Conservation (phyloP, 2,888 invertebrate genomes). For the Salticus scenicus region DNA sequence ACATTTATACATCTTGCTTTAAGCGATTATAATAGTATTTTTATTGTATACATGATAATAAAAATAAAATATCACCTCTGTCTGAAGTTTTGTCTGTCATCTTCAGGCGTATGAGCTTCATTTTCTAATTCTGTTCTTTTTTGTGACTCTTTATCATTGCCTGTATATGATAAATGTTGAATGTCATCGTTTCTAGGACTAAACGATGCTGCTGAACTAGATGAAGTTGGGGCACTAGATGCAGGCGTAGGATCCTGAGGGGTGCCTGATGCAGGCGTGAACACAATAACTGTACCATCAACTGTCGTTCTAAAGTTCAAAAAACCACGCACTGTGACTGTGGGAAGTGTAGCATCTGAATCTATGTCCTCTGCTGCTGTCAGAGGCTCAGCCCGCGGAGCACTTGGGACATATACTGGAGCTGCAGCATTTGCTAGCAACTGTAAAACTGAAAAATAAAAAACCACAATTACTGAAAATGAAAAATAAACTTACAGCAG, state of each 20-base stretch:
- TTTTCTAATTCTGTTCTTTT: constrained; percentile 54
- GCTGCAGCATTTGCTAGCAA: constrained; percentile 33
- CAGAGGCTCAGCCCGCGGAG: constrained; percentile 38
- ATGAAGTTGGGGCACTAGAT: neutral
- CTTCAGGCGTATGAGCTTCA: constrained; percentile 60
- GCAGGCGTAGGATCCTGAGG: constrained; percentile 38
- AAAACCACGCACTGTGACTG: constrained; percentile 95
- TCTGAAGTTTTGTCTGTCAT: constrained; percentile 58
- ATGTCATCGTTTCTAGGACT: constrained; percentile 49
- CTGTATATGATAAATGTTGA: constrained; percentile 43
- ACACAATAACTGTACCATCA: constrained; percentile 95
- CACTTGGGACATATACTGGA: constrained; percentile 65
- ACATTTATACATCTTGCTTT: too few species aligned
- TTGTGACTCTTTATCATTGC: constrained; percentile 8
- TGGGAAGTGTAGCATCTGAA: constrained; percentile 78
- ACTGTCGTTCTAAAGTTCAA: constrained; percentile 95
- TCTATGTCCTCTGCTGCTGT: constrained; percentile 74
- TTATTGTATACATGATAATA: too few species aligned
- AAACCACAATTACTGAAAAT: too few species aligned
- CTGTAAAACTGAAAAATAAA: constrained; percentile 16
- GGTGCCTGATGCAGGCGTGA: constrained; percentile 81
- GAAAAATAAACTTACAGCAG: neutral
- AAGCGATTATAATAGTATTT: too few species aligned
- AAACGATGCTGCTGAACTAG: constrained; percentile 16
- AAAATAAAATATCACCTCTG: constrained; percentile 28